Evolutionary conservation across 2,797 vertebrate species (phyloP).

Genomic region (Labroides dimidiatus): DNA sequence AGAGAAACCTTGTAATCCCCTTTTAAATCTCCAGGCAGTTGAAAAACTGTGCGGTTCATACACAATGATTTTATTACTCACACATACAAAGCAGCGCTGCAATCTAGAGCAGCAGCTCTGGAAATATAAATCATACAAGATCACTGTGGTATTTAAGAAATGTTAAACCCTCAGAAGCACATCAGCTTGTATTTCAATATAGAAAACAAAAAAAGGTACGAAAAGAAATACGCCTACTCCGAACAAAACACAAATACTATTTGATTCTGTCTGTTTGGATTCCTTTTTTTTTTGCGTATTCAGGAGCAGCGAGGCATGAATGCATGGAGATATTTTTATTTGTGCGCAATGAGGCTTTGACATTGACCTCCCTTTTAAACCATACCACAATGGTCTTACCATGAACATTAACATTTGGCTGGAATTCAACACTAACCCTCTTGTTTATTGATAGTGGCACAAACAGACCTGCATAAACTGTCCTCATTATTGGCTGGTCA

Average conservation of each 20-base stretch:
- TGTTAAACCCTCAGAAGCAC: conserved; percentile 52
- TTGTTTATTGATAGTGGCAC: conserved; percentile 60
- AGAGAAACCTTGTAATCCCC: conserved; percentile 74
- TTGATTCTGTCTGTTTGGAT: conserved; percentile 58
- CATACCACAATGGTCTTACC: conserved; percentile 46
- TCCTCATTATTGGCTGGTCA: conserved; percentile 55
- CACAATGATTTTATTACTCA: conserved; percentile 41
- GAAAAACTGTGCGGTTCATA: conserved; percentile 73
- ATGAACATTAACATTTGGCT: conserved; percentile 52
- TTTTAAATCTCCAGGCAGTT: conserved; percentile 73
- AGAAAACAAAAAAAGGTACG: conserved; percentile 38
- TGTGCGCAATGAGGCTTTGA: conserved; percentile 72
- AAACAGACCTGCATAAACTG: conserved; percentile 50
- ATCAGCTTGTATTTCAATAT: conserved; percentile 23
- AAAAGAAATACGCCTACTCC: conserved; percentile 32
- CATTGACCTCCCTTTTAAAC: conserved; percentile 66
- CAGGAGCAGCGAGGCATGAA: conserved; percentile 63
- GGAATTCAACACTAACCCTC: conserved; percentile 42
- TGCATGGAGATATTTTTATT: conserved; percentile 68
- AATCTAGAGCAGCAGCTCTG: conserved; percentile 10
- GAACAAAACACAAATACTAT: conserved; percentile 49
- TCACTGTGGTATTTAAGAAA: conserved; percentile 37
- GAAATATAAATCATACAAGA: conserved; percentile 52
- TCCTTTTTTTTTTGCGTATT: conserved; percentile 70
- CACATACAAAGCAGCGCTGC: not conserved